These are phyloP conservation scores for Ornithorhynchus anatinus DNA, from an alignment of 2,113 vertebrate species.

Conservation along the genomic window DNA sequence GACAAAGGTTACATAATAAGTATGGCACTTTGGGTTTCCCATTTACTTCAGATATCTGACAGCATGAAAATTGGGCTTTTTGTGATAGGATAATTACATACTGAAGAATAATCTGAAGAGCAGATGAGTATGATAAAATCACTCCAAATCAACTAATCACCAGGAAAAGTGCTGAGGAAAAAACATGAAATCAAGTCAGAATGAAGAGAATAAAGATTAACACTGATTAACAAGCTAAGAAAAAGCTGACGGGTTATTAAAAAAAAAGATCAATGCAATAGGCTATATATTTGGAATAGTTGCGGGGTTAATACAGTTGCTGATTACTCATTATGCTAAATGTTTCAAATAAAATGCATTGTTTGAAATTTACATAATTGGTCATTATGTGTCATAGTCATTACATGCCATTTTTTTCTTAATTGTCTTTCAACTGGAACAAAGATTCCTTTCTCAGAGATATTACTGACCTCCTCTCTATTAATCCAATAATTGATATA, in stretches of 20 bases:
- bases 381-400: no score
- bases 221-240: constrained; percentile 45
- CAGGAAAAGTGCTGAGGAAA: constrained; percentile 56
- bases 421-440: neutral
- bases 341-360: neutral
- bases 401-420: neutral
- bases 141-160: constrained; percentile 69
- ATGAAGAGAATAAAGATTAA: constrained; percentile 44
- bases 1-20: constrained; percentile 70
- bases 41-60: constrained; percentile 73
- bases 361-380: neutral
- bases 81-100: constrained; percentile 76
- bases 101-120: constrained; percentile 71
- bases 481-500: neutral
- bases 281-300: neutral
- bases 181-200: constrained; percentile 64
- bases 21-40: constrained; percentile 64
- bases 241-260: constrained; percentile 28
- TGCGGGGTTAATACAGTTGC: neutral
- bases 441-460: neutral
- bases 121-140: constrained; percentile 69
- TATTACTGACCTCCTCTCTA: neutral
- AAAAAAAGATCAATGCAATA: neutral
- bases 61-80: constrained; percentile 69
- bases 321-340: neutral